Percentiles rank a stretch among this genome's conserved stretches.
phyloP scores from a whole-genome alignment of 1,140 invertebrate genomes.

The Papilio polytes region DNA sequence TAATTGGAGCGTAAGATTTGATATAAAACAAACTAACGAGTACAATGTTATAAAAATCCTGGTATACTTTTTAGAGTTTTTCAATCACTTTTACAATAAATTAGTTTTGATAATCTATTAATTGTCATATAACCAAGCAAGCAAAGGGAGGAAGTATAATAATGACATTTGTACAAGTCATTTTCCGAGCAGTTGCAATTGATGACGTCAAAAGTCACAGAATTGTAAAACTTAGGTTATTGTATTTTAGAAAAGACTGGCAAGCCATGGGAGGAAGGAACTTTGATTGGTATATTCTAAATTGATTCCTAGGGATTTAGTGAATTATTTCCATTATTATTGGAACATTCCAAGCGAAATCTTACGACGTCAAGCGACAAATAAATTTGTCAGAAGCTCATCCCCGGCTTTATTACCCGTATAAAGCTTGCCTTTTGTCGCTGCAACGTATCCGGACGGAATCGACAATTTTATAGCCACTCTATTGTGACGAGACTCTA shows the following conservation, averaged over 20 bases:
- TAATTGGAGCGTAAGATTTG: neutral
- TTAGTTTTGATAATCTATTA: too few species aligned
- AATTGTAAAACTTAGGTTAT: too few species aligned
- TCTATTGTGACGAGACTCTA: neutral
- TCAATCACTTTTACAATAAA: too few species aligned
- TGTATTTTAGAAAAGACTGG: too few species aligned
- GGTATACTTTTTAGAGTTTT: too few species aligned
- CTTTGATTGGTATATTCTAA: neutral
- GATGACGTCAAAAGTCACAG: too few species aligned
- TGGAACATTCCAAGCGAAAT: neutral
- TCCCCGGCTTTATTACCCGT: slow-evolving; percentile 18
- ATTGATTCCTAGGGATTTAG: neutral
- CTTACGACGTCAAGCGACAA: neutral
- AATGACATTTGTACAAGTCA: too few species aligned
- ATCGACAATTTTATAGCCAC: slow-evolving; percentile 11
- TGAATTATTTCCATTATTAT: slow-evolving; percentile 9
- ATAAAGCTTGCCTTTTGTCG: slow-evolving; percentile 25
- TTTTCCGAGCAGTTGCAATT: too few species aligned
- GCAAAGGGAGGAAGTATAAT: too few species aligned
- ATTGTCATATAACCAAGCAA: too few species aligned
- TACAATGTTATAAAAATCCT: too few species aligned
- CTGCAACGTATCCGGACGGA: slow-evolving; percentile 10
- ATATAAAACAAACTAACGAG: neutral
- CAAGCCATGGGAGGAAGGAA: neutral
- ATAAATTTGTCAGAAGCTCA: slow-evolving; percentile 22